These are phyloP conservation scores for Eustalomyia histrio DNA, from an alignment of 2,888 invertebrate species.

Conservation along the genomic window DNA sequence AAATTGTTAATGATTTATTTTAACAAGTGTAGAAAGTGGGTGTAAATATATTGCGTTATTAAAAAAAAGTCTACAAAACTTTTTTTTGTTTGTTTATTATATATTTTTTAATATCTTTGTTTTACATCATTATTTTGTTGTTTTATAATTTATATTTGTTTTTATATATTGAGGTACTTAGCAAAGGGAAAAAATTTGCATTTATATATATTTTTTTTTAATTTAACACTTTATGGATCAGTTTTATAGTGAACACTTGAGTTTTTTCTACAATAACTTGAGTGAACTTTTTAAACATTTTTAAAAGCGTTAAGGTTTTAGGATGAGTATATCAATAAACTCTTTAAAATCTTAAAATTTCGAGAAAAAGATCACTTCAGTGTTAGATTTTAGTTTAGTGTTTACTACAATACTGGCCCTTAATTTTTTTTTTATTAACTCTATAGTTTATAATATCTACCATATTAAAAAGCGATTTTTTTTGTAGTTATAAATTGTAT, in stretches of 20 bases:
- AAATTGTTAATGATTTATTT: not conserved
- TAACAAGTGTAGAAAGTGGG: slow-evolving; percentile 2
- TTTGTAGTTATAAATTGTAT: slow-evolving; percentile 35
- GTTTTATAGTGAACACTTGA: too few relatives aligned
- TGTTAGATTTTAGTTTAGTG: too few relatives aligned
- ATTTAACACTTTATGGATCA: not conserved
- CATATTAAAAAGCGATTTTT: slow-evolving; percentile 51
- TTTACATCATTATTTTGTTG: slow-evolving; percentile 2
- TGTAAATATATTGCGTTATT: not conserved
- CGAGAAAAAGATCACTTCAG: too few relatives aligned
- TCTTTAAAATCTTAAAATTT: too few relatives aligned
- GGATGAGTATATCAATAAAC: too few relatives aligned
- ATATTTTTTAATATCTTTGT: not conserved
- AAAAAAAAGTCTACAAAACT: not conserved
- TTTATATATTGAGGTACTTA: slow-evolving; percentile 59
- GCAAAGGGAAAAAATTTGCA: slow-evolving; percentile 42
- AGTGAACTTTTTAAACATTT: too few relatives aligned
- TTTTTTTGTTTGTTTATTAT: too few relatives aligned
- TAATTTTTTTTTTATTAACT: slow-evolving; percentile 15
- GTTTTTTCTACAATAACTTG: too few relatives aligned
- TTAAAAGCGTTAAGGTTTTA: too few relatives aligned
- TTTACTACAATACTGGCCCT: too few relatives aligned
- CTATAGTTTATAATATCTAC: slow-evolving; percentile 33
- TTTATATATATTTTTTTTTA: not conserved
- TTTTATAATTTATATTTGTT: slow-evolving; percentile 26